phyloP scores from a whole-genome alignment of 2,113 vertebrate genomes.

The Thunnus thynnus region DNA sequence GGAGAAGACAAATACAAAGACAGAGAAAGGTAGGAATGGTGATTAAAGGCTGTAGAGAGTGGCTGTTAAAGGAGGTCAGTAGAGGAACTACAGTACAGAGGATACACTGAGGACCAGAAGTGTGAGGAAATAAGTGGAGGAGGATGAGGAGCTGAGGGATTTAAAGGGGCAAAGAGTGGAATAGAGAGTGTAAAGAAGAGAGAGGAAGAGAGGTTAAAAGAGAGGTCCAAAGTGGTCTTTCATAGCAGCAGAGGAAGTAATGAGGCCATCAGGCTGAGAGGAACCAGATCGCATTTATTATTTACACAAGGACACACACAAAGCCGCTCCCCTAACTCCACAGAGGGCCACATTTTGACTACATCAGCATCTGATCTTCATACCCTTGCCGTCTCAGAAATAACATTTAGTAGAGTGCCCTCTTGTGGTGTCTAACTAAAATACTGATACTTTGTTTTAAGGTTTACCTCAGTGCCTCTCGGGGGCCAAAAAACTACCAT shows the following conservation, averaged over 20 bases:
- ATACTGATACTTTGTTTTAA: neutral
- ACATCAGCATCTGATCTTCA: slow-evolving; percentile 29
- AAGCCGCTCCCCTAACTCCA: slow-evolving; percentile 19
- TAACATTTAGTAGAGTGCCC: slow-evolving; percentile 42
- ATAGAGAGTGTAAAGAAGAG: neutral
- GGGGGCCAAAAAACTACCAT: slow-evolving; percentile 8
- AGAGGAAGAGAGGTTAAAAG: slow-evolving; percentile 25
- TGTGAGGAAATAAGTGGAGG: slow-evolving; percentile 13
- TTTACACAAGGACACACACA: slow-evolving; percentile 45
- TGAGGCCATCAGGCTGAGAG: slow-evolving; percentile 43
- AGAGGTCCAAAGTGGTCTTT: slow-evolving; percentile 37
- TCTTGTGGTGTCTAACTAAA: slow-evolving; percentile 50
- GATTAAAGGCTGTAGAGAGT: neutral
- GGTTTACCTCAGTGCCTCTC: neutral
- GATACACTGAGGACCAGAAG: neutral
- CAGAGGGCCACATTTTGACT: slow-evolving; percentile 42
- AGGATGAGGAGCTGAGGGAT: slow-evolving; percentile 6
- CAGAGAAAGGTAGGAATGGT: no score
- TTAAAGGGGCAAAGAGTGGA: slow-evolving; percentile 19
- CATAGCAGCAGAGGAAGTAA: slow-evolving; percentile 21
- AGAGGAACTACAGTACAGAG: neutral
- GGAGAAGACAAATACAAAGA: neutral
- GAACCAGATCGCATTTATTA: slow-evolving; percentile 57
- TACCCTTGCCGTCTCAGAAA: slow-evolving; percentile 1
- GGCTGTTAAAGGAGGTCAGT: neutral